A percentile compares a stretch with the other conserved stretches of the same genome.
phyloP scores from a whole-genome alignment of 2,888 invertebrate species.

The Electrophaes corylata region DNA sequence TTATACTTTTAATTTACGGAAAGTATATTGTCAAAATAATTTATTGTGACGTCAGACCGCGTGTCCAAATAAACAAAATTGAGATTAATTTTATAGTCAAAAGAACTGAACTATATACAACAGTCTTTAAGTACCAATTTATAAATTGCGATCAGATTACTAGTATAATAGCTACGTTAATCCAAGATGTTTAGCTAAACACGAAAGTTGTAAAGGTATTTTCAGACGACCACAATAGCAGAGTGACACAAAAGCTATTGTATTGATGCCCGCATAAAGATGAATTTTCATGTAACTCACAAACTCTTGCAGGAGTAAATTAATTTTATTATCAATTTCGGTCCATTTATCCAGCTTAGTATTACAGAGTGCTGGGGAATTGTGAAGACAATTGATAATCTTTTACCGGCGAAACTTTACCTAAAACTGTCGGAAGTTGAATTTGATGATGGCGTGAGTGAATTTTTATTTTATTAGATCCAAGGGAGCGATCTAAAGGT shows the following conservation, averaged over 20 bases:
- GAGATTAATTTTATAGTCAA: neutral
- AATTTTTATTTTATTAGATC: conserved; percentile 10
- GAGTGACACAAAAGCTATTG: conserved; percentile 43
- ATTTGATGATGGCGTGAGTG: conserved; percentile 18
- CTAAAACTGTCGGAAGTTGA: conserved; percentile 23
- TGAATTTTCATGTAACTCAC: conserved; percentile 32
- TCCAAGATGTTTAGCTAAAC: conserved; percentile 25
- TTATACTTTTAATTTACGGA: too few species aligned
- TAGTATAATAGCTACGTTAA: conserved; percentile 25
- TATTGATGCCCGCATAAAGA: conserved; percentile 37
- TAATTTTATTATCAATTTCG: conserved; percentile 48
- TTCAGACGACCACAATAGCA: conserved; percentile 37
- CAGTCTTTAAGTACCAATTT: neutral
- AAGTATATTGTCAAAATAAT: too few species aligned
- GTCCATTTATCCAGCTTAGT: conserved; percentile 42
- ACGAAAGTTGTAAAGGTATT: conserved; percentile 31
- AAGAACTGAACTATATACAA: neutral
- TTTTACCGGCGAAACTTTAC: conserved; percentile 30
- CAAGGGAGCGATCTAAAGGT: too few species aligned
- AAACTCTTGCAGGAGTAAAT: conserved; percentile 41
- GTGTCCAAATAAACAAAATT: too few species aligned
- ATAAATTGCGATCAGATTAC: conserved; percentile 19
- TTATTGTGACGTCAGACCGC: too few species aligned
- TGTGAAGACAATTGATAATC: conserved; percentile 40
- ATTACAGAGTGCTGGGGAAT: conserved; percentile 31